A percentile compares a stretch with the other conserved stretches of the same genome.
Evolutionary conservation across 2,113 vertebrate species (phyloP).

Genomic region (Gymnarchus niloticus): DNA sequence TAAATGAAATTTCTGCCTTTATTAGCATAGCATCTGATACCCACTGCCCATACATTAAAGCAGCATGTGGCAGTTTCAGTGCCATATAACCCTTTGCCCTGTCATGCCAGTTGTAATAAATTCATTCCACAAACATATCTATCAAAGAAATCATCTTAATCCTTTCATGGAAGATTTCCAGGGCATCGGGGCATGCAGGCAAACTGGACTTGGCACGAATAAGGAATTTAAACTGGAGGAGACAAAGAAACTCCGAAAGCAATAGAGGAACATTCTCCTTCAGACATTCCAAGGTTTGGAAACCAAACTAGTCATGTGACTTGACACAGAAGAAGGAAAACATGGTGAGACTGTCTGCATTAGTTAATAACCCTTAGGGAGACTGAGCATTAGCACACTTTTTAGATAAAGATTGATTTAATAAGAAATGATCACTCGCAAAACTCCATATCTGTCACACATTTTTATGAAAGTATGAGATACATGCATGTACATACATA

Average conservation of each 20-base stretch:
- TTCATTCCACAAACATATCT: background rate
- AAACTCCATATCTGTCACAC: background rate
- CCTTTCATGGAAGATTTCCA: background rate
- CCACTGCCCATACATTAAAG: background rate
- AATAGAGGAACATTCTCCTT: background rate
- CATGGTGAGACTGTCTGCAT: no score
- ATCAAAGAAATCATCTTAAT: background rate
- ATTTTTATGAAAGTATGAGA: background rate
- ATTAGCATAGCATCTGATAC: background rate
- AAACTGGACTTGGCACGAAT: background rate
- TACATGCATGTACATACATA: background rate
- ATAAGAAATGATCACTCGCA: background rate
- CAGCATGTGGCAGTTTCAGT: background rate
- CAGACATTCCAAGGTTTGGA: background rate
- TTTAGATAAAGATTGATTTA: no score
- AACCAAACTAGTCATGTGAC: background rate
- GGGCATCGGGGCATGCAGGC: background rate
- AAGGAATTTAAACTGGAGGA: background rate
- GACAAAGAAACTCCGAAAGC: background rate
- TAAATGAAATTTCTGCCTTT: background rate
- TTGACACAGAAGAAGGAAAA: background rate
- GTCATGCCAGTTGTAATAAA: constrained; percentile 3
- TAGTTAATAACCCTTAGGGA: no score
- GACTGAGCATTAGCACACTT: no score
- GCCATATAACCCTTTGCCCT: background rate